Conservation (phyloP, 2,797 vertebrate genomes). For the Tadarida brasiliensis region DNA sequence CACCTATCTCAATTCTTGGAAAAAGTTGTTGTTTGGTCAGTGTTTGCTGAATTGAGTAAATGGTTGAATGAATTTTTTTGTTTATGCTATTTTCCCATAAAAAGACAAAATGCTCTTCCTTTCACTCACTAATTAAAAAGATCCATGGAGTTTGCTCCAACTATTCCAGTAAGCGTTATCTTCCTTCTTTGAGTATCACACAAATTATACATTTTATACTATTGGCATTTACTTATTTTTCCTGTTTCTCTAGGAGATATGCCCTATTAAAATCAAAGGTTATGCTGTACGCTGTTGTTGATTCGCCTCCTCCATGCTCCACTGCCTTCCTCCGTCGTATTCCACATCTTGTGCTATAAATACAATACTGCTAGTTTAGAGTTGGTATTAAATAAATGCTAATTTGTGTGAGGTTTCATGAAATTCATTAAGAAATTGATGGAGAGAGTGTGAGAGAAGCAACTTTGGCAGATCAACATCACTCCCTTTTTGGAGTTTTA, state of each 20-base stretch:
- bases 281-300: neutral
- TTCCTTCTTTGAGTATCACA: neutral
- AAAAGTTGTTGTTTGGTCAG: neutral
- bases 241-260: neutral
- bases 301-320: neutral
- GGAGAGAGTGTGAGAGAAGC: neutral
- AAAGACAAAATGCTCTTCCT: neutral
- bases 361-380: conserved; percentile 4
- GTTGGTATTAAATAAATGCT: neutral
- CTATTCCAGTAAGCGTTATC: neutral
- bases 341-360: neutral
- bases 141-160: neutral
- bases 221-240: neutral
- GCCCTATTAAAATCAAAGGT: neutral
- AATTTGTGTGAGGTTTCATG: neutral
- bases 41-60: neutral
- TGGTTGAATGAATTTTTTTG: neutral
- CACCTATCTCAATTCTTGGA: neutral
- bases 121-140: neutral
- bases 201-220: neutral
- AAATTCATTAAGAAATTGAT: conserved; percentile 2
- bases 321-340: neutral
- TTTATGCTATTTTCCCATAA: neutral
- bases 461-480: neutral
- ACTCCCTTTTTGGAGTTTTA: conserved; percentile 14